Evolutionary conservation across 2,888 invertebrate species (phyloP).

Genomic region (Mycalesis mineus): DNA sequence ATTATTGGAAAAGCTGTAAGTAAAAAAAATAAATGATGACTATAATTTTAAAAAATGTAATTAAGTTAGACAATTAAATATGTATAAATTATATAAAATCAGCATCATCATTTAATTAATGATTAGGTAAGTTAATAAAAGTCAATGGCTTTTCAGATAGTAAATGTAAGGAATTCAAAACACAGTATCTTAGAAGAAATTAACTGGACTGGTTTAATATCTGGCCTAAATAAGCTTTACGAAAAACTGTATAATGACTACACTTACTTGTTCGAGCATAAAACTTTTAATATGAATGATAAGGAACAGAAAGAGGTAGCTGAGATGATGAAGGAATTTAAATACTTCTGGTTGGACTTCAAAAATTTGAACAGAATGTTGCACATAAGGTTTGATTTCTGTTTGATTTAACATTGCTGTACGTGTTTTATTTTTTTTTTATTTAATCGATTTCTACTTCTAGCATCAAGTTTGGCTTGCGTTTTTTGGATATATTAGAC

Average conservation of each 20-base stretch:
- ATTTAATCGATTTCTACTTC: slow-evolving; percentile 24
- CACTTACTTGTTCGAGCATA: slow-evolving; percentile 59
- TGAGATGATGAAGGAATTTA: slow-evolving; percentile 39
- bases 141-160: slow-evolving; percentile 38
- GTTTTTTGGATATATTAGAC: slow-evolving; percentile 57
- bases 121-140: background rate
- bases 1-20: slow-evolving; percentile 58
- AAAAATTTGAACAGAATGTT: slow-evolving; percentile 46
- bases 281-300: slow-evolving; percentile 51
- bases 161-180: slow-evolving; percentile 38
- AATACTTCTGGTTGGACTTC: slow-evolving; percentile 55
- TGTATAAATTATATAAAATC: too few species aligned
- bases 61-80: too few species aligned
- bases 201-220: slow-evolving; percentile 59
- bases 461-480: slow-evolving; percentile 56
- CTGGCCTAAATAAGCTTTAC: slow-evolving; percentile 51
- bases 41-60: too few species aligned
- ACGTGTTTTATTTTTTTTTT: background rate
- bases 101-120: too few species aligned
- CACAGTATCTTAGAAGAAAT: slow-evolving; percentile 41
- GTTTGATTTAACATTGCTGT: background rate
- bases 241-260: slow-evolving; percentile 51
- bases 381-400: slow-evolving; percentile 47
- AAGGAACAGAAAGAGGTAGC: slow-evolving; percentile 33
- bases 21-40: slow-evolving; percentile 18